phyloP scores from a whole-genome alignment of 2,888 invertebrate genomes.

The Axea sp. region DNA sequence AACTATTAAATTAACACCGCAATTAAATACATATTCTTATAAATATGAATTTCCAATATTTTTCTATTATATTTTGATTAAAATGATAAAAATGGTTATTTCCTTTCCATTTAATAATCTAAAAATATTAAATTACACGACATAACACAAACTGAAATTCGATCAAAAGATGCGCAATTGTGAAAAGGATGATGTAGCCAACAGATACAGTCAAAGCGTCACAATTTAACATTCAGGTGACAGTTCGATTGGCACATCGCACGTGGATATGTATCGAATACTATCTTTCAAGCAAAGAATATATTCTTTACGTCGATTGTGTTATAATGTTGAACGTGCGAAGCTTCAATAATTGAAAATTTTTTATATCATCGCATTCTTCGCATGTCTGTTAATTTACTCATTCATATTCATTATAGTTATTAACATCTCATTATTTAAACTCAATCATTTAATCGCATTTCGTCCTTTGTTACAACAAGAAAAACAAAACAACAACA shows the following conservation, averaged over 20 bases:
- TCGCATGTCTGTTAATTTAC: slow-evolving; percentile 13
- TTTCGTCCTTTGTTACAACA: slow-evolving; percentile 2
- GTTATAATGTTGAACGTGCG: slow-evolving; percentile 40
- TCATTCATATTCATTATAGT: slow-evolving; percentile 18
- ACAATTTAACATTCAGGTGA: slow-evolving; percentile 45
- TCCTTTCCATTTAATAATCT: no score
- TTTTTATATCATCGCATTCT: slow-evolving; percentile 28
- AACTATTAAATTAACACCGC: no score
- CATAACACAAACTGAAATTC: not conserved
- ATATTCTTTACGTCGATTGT: slow-evolving; percentile 39
- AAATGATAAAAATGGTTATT: no score
- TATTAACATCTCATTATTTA: slow-evolving; percentile 25
- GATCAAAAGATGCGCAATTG: slow-evolving; percentile 38
- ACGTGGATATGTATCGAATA: slow-evolving; percentile 55
- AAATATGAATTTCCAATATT: no score
- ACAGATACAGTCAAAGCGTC: slow-evolving; percentile 2
- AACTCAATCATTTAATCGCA: not conserved
- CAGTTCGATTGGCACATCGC: slow-evolving; percentile 54
- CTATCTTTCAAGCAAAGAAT: slow-evolving; percentile 45
- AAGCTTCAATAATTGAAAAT: slow-evolving; percentile 9
- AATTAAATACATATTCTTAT: no score
- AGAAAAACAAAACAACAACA: no score
- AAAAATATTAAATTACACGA: not conserved
- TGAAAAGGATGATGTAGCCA: slow-evolving; percentile 23
- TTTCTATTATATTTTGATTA: no score